These are phyloP conservation scores for Trachymyrmex septentrionalis DNA, from an alignment of 1,140 invertebrate species.

Conservation along the genomic window DNA sequence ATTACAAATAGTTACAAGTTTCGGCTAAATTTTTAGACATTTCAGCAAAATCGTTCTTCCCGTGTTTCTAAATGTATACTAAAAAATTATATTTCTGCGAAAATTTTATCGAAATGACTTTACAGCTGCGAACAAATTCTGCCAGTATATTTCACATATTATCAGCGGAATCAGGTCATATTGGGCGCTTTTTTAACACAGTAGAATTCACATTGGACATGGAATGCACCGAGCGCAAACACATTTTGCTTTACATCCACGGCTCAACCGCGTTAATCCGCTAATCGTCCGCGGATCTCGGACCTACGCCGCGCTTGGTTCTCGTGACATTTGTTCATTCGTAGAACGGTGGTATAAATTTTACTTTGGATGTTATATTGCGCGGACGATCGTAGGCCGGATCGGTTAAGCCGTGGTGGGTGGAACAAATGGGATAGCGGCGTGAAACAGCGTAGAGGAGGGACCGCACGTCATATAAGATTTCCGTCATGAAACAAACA, in stretches of 20 bases:
- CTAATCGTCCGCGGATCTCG: slow-evolving; percentile 68
- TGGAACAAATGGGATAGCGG: slow-evolving; percentile 76
- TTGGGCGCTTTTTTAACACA: slow-evolving; percentile 1
- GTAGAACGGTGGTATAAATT: slow-evolving; percentile 68
- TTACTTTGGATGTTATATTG: slow-evolving; percentile 67
- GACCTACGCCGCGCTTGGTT: slow-evolving; percentile 7
- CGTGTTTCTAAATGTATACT: too few species aligned
- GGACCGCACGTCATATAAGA: slow-evolving; percentile 75
- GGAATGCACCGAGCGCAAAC: slow-evolving; percentile 6
- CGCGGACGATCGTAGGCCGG: slow-evolving; percentile 53
- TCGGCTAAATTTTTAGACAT: too few species aligned
- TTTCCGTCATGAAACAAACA: slow-evolving; percentile 76
- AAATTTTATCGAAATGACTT: slow-evolving; percentile 8
- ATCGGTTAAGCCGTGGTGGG: slow-evolving; percentile 67
- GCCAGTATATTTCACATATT: neutral
- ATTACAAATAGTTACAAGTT: too few species aligned
- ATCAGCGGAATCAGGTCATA: neutral
- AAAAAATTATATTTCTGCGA: neutral
- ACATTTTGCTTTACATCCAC: slow-evolving; percentile 23
- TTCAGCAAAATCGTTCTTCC: too few species aligned
- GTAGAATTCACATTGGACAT: slow-evolving; percentile 27
- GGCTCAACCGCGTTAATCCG: slow-evolving; percentile 49
- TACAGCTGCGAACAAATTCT: slow-evolving; percentile 27
- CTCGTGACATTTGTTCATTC: slow-evolving; percentile 72
- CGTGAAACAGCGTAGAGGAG: slow-evolving; percentile 72